Evolutionary conservation across 2,113 vertebrate species (phyloP).

Genomic region (Willisornis vidua): DNA sequence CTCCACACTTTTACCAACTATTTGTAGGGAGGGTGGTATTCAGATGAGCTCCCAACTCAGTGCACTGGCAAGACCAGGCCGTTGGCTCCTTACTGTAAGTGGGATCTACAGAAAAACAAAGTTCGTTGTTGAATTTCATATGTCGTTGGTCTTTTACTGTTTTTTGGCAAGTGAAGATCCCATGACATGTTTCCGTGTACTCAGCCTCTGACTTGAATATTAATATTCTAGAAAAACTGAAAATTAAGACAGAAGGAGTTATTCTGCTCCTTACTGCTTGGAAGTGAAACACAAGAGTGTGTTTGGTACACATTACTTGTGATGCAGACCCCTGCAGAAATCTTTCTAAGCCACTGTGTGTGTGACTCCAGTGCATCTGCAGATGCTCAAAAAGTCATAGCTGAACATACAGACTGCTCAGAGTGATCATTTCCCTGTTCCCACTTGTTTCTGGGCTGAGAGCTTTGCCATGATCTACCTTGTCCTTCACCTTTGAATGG

Average conservation of each 20-base stretch:
- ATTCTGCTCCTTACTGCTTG: not conserved
- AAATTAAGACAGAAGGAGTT: not conserved
- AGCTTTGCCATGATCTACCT: not conserved
- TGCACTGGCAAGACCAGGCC: not conserved
- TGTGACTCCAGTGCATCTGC: not conserved
- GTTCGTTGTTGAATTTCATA: not conserved
- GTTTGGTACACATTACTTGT: not conserved
- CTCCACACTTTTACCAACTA: not conserved
- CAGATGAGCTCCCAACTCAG: not conserved
- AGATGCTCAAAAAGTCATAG: not conserved
- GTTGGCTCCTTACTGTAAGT: rapidly evolving
- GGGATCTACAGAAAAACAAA: not conserved
- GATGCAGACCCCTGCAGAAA: not conserved
- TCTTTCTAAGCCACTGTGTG: not conserved
- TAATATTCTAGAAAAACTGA: not conserved
- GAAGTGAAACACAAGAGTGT: not conserved
- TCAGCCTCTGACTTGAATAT: not conserved
- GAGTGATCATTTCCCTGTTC: not conserved
- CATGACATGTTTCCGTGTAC: not conserved
- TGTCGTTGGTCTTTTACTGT: not conserved
- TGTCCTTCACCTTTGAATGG: not conserved
- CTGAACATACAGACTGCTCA: not conserved
- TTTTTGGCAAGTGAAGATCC: not conserved
- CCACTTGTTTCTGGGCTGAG: not conserved
- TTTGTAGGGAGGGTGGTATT: not conserved